Evolutionary conservation across 2,888 invertebrate genomes (phyloP).

Genomic region (Prosopocoilus inquinatus): DNA sequence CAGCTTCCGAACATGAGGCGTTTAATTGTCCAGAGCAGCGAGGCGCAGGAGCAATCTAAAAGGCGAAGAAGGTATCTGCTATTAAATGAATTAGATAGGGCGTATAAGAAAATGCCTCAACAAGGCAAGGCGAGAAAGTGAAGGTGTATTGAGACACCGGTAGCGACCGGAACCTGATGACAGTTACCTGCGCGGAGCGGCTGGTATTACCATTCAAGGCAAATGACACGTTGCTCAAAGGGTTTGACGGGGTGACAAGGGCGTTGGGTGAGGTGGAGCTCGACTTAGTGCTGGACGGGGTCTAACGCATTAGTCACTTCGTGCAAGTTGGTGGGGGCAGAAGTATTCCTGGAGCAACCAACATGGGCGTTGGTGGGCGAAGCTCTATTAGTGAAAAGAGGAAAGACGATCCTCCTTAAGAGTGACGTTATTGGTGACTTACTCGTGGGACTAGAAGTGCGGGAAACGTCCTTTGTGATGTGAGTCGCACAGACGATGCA

Average conservation of each 20-base stretch:
- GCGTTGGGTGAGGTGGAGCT: not conserved
- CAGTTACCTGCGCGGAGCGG: too few relatives aligned
- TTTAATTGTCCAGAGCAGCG: too few relatives aligned
- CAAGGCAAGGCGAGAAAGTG: not conserved
- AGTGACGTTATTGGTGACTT: too few relatives aligned
- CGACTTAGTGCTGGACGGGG: conserved; percentile 4
- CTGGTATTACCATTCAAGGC: not conserved
- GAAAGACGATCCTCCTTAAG: too few relatives aligned
- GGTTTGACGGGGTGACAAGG: conserved; percentile 9
- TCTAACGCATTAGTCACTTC: conserved; percentile 6
- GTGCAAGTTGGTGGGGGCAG: conserved; percentile 1
- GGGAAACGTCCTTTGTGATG: too few relatives aligned
- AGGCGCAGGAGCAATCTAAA: too few relatives aligned
- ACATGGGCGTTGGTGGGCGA: conserved; percentile 8
- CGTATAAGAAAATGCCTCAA: too few relatives aligned
- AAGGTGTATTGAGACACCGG: conserved; percentile 11
- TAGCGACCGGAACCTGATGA: conserved; percentile 5
- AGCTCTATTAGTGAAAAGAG: not conserved
- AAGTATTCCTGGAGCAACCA: conserved; percentile 10
- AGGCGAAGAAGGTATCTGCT: too few relatives aligned
- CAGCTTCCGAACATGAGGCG: too few relatives aligned
- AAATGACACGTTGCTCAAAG: conserved; percentile 1
- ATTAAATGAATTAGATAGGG: too few relatives aligned
- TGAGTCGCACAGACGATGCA: too few relatives aligned
- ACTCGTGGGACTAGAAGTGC: too few relatives aligned